These are phyloP conservation scores for Sciaenops ocellatus DNA, from an alignment of 2,797 vertebrate species.

Conservation along the genomic window DNA sequence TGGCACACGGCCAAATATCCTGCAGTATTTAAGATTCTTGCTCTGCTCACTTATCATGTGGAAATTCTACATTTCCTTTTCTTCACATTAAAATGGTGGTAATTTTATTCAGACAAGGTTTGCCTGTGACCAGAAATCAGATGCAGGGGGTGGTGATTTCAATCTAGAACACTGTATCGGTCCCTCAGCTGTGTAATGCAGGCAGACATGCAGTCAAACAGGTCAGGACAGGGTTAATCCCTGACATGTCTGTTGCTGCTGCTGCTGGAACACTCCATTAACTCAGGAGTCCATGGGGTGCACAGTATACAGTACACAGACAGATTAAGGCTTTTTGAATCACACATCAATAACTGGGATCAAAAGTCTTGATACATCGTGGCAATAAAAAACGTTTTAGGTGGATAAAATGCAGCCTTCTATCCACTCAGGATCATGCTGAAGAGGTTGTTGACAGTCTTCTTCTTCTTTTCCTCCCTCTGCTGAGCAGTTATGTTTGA, in stretches of 20 bases:
- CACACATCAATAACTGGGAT: constrained; percentile 24
- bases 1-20: neutral
- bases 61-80: neutral
- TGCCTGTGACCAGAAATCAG: constrained; percentile 20
- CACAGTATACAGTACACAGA: constrained; percentile 20
- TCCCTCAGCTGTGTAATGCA: constrained; percentile 45
- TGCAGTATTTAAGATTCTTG: constrained; percentile 14
- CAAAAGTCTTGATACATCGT: constrained; percentile 35
- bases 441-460: neutral
- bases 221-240: constrained; percentile 70
- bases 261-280: constrained; percentile 40
- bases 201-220: constrained; percentile 40
- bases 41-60: neutral
- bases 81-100: neutral
- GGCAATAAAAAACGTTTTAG: constrained; percentile 3
- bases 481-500: neutral
- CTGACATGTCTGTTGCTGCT: constrained; percentile 50
- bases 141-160: constrained; percentile 11
- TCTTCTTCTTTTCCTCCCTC: neutral
- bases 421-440: neutral
- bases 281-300: constrained; percentile 24
- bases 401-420: neutral
- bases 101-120: constrained; percentile 22
- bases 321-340: constrained; percentile 46
- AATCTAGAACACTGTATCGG: constrained; percentile 36